Base-by-base conservation (phyloP, 2,113 vertebrate genomes). In the Narcine bancroftii region DNA sequence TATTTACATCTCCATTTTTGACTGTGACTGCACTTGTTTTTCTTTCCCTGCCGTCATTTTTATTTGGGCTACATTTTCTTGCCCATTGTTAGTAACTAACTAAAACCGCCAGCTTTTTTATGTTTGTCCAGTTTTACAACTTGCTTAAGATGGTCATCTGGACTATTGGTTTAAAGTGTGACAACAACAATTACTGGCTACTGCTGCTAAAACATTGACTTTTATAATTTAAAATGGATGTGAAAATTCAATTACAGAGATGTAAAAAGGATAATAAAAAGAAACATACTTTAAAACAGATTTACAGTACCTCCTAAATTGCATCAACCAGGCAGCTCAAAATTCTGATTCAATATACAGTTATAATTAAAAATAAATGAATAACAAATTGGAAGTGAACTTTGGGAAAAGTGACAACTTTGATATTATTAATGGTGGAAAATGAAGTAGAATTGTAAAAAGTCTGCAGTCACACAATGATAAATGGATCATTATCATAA, bases 401-500 rank as follows among this genome's bases (percentile, higher is more conserved):
- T 26, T 89, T 11, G 65, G 63, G 65, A 39, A 91, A 47, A 11
- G 33, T 69, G 24, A 71, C 39, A 45, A 69, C 26, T 91, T 47
- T 45, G 66, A 69, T 26, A 26, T 3, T 24, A 66, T 66, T 66
- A 66, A 66, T 21, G 65, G 21, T 21, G 21, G 15, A 66, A 66
- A 89, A 89, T 89, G 66, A 69, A 47, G 87, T 29, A 13, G 26
- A 6, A 11, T 69, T 66, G 15, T 21, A 66, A 69, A 91, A 91
- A 45, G 65, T 69, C 21, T 66, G 45, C 0, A 3, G 39, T n/a
- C 63, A n/a, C 39, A 91, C 42, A 69, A 45, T 17, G 65, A 66
- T 91, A 69, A 91, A 91, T 11, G 24, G 63, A 60, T 60, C 53
- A 89, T 89, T 56, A 91, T 69, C 89, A 47, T 39, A 71, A 91